These are phyloP conservation scores for Gobius niger DNA, from an alignment of 2,113 vertebrate species.

Conservation along the genomic window DNA sequence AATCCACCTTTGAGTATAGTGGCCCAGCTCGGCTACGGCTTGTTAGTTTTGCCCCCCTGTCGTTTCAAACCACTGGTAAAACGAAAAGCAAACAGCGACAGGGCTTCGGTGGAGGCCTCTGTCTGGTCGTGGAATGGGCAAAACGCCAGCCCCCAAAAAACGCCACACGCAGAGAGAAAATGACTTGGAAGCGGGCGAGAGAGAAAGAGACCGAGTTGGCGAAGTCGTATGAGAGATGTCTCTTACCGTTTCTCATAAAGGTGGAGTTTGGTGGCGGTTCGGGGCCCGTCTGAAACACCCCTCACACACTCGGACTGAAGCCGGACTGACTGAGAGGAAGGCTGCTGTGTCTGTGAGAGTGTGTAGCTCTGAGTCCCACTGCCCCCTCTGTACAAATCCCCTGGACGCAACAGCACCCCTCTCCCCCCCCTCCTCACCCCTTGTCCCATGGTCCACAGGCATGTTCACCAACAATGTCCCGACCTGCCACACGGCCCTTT, in stretches of 20 bases:
- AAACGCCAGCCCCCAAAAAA: slow-evolving; percentile 25
- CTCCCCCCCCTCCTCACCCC: slow-evolving; percentile 39
- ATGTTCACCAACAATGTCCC: slow-evolving; percentile 53
- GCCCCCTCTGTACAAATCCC: slow-evolving; percentile 70
- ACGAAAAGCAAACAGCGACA: slow-evolving; percentile 57
- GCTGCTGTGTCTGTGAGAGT: slow-evolving; percentile 48
- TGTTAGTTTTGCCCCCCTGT: slow-evolving; percentile 53
- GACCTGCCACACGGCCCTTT: slow-evolving; percentile 3
- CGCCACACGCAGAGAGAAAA: slow-evolving; percentile 16
- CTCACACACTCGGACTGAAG: slow-evolving; percentile 64
- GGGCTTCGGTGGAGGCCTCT: slow-evolving; percentile 60
- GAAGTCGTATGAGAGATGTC: background rate
- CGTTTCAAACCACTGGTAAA: slow-evolving; percentile 52
- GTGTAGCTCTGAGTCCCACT: slow-evolving; percentile 71
- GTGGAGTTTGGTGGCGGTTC: slow-evolving; percentile 29
- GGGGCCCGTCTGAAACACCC: slow-evolving; percentile 53
- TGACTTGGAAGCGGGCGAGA: slow-evolving; percentile 13
- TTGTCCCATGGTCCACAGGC: slow-evolving; percentile 57
- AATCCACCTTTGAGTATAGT: slow-evolving; percentile 37
- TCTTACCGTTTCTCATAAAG: slow-evolving; percentile 15
- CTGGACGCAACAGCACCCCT: slow-evolving; percentile 3
- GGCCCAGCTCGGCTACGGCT: slow-evolving; percentile 36
- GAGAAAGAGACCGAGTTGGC: background rate
- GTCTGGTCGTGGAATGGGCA: slow-evolving; percentile 50
- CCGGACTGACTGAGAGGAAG: slow-evolving; percentile 68